Base-by-base conservation (phyloP, 23 tunicate species). In the Trididemnum clinides region DNA sequence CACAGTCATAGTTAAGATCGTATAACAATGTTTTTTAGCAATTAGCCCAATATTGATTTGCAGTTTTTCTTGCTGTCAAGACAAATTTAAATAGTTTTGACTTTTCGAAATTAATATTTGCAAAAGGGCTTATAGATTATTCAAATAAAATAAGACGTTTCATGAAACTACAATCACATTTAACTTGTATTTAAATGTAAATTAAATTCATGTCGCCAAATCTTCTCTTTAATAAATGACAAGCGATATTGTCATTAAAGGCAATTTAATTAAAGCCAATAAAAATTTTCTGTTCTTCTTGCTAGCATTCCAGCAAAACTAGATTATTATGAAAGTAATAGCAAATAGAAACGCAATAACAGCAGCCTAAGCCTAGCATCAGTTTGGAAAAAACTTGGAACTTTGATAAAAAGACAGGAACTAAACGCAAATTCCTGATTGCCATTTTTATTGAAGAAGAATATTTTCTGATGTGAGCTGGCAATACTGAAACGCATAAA, bases 381-480 rank as follows among this genome's bases (percentile, higher is more conserved):
- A 57, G 39, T 33, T 64, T 94, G 32, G 88, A 80, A 76, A 76
- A 84, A 20, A 87, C 98, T 34, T 94, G 98, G 98, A 85, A 85
- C 39, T 76, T 94, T 39, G 84, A 39, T 70, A 89, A 78, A 51
- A 94, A 94, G 74, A 71, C 64, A 72, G 88, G 82, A 28, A 32
- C 88, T 23, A 94, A 89, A 77, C 94, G 86, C 37, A 72, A 94
- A 4, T 82, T 50, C 44, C 69, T 89, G 19, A 89, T 94, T 28
- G 98, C 66, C 26, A 89, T 94, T 59, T 94, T 86, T 58, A 94
- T 94, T 20, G 90, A 94, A 86, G 92, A 89, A 34, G 88, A 89
- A 39, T 85, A 84, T 85, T 89, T 94, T 75, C 22, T 90, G 27
- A 84, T 94, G 93, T 94, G 94, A 54, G 93, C 94, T 49, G 98